Percentiles rank a stretch among this genome's conserved stretches.
Evolutionary conservation across 1,140 invertebrate species (phyloP).

Genomic region (Chrysopa pallens): DNA sequence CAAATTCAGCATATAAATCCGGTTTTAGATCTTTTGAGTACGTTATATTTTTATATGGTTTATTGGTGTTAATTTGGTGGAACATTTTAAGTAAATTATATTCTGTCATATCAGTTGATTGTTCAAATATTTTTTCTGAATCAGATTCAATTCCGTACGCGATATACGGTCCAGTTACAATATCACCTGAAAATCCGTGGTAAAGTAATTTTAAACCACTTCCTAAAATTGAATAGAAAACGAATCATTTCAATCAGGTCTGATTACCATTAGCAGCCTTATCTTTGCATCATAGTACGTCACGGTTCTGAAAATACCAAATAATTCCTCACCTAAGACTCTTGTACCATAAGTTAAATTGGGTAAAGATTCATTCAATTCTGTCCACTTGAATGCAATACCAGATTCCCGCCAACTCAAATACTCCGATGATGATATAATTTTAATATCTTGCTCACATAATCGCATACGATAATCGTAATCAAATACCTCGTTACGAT

Average conservation of each 20-base stretch:
- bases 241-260: too few species aligned
- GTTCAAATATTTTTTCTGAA: too few species aligned
- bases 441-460: constrained; percentile 30
- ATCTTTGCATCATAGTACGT: too few species aligned
- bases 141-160: not conserved
- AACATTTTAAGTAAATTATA: not conserved
- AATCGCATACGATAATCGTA: constrained; percentile 83
- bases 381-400: constrained; percentile 66
- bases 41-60: not conserved
- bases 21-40: too few species aligned
- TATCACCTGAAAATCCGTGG: not conserved
- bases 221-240: too few species aligned
- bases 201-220: too few species aligned
- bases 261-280: too few species aligned
- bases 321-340: too few species aligned
- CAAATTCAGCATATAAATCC: too few species aligned
- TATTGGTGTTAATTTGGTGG: not conserved
- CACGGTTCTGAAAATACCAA: too few species aligned
- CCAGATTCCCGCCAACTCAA: constrained; percentile 67
- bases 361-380: constrained; percentile 52
- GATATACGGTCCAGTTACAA: not conserved
- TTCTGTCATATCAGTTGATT: not conserved
- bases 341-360: constrained; percentile 59
- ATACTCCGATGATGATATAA: constrained; percentile 51
- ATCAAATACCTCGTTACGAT: constrained; percentile 60